These are phyloP conservation scores for Malurus alboscapulatus DNA, from an alignment of 2,113 vertebrate species.

Conservation along the genomic window DNA sequence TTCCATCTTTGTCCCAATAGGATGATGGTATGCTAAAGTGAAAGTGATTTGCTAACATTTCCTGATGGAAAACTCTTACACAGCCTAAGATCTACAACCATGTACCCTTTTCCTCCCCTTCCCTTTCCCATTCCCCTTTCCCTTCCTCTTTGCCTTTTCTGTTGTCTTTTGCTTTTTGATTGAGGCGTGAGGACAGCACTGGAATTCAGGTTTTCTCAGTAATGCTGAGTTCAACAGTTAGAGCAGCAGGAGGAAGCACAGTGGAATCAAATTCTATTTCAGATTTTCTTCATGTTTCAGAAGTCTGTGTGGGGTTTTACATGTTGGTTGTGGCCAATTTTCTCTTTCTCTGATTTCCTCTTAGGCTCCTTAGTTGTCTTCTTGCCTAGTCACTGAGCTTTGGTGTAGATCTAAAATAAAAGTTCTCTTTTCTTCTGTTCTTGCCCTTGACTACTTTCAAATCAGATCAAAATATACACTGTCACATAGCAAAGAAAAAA, in stretches of 20 bases:
- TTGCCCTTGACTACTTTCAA: conserved; percentile 21
- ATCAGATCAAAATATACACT: conserved; percentile 31
- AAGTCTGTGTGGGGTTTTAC: conserved; percentile 34
- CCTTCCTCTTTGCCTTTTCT: accelerated
- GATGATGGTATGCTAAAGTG: background rate
- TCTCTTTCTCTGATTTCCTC: conserved; percentile 18
- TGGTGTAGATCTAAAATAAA: conserved; percentile 46
- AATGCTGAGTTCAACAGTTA: background rate
- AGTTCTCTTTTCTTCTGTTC: conserved; percentile 16
- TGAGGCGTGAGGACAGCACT: background rate
- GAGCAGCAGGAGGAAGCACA: conserved; percentile 1
- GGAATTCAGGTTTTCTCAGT: background rate
- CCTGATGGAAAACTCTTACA: background rate
- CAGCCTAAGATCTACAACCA: background rate
- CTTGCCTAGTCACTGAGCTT: conserved; percentile 10
- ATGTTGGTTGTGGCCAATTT: conserved; percentile 30
- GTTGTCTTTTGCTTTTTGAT: background rate
- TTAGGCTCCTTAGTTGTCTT: background rate
- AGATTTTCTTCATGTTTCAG: conserved; percentile 33
- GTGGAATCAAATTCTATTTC: conserved; percentile 23
- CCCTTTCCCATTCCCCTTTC: accelerated
- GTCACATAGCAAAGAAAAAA: background rate
- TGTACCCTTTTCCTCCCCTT: accelerated
- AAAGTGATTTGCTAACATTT: background rate
- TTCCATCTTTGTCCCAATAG: background rate